A percentile compares a stretch with the other conserved stretches of the same genome.
Evolutionary conservation across 2,888 invertebrate genomes (phyloP).

Genomic region (Neoascia interrupta): DNA sequence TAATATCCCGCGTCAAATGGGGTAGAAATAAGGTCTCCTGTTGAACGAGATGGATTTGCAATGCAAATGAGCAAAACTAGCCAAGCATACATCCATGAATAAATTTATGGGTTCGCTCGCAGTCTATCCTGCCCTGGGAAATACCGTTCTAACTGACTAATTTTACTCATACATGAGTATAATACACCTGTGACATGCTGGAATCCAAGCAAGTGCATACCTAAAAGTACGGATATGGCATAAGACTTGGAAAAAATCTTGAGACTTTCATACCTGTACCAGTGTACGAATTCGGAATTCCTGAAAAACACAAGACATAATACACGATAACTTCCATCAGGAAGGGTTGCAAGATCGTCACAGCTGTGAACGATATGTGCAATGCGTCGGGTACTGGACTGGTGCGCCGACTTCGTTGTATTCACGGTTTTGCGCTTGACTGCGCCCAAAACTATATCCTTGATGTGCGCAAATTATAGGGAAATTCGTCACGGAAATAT

Average conservation of each 20-base stretch:
- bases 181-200: constrained; percentile 39
- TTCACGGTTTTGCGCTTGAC: constrained; percentile 57
- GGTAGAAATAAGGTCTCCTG: constrained; percentile 18
- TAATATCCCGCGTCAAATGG: no score
- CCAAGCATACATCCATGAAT: constrained; percentile 57
- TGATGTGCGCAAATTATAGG: constrained; percentile 61
- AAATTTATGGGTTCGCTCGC: constrained; percentile 42
- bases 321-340: not conserved
- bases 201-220: constrained; percentile 40
- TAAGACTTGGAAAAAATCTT: no score
- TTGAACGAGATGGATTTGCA: constrained; percentile 31
- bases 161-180: not conserved
- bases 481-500: constrained; percentile 67
- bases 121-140: constrained; percentile 47
- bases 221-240: no score
- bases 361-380: constrained; percentile 46
- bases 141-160: constrained; percentile 49
- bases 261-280: no score
- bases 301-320: no score
- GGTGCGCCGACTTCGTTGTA: constrained; percentile 36
- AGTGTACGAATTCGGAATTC: no score
- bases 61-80: constrained; percentile 48
- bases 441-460: constrained; percentile 59
- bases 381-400: no score
- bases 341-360: no score